Evolutionary conservation across 2,797 vertebrate genomes (phyloP).

Genomic region (Crenichthys baileyi): DNA sequence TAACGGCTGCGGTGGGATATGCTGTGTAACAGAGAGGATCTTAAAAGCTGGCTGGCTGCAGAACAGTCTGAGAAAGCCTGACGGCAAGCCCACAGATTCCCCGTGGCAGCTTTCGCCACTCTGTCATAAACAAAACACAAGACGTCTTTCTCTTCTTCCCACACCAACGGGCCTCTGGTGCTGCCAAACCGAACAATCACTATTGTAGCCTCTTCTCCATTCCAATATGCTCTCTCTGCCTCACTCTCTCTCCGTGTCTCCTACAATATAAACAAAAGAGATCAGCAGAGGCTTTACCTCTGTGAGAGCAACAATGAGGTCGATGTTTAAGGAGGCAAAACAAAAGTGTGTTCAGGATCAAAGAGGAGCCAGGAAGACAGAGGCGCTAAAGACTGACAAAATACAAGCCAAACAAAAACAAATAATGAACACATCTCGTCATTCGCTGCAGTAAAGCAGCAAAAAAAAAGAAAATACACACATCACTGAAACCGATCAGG

Average conservation of each 20-base stretch:
- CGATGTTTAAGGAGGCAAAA: constrained; percentile 82
- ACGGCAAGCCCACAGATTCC: constrained; percentile 78
- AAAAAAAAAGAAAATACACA: constrained; percentile 20
- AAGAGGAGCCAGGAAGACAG: constrained; percentile 70
- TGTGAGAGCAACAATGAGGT: constrained; percentile 81
- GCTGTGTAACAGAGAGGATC: constrained; percentile 64
- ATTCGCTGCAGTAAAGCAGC: constrained; percentile 42
- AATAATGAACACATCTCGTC: constrained; percentile 69
- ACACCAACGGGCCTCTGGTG: constrained; percentile 76
- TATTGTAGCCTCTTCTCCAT: constrained; percentile 76
- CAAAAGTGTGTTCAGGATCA: constrained; percentile 79
- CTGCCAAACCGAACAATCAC: constrained; percentile 84
- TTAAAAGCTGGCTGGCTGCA: constrained; percentile 75
- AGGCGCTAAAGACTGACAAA: constrained; percentile 75
- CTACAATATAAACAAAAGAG: constrained; percentile 82
- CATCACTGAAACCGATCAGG: constrained; percentile 27
- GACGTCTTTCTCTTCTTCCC: constrained; percentile 82
- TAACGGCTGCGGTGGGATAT: constrained; percentile 58
- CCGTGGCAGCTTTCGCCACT: constrained; percentile 80
- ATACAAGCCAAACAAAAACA: constrained; percentile 72
- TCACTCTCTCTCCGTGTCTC: constrained; percentile 65
- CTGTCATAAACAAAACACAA: constrained; percentile 81
- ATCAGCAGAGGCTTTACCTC: constrained; percentile 77
- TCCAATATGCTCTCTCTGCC: constrained; percentile 65
- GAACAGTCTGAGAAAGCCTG: constrained; percentile 78